Base-by-base conservation (phyloP, 2,888 invertebrate genomes). In the Flabesymbios commensalis region DNA sequence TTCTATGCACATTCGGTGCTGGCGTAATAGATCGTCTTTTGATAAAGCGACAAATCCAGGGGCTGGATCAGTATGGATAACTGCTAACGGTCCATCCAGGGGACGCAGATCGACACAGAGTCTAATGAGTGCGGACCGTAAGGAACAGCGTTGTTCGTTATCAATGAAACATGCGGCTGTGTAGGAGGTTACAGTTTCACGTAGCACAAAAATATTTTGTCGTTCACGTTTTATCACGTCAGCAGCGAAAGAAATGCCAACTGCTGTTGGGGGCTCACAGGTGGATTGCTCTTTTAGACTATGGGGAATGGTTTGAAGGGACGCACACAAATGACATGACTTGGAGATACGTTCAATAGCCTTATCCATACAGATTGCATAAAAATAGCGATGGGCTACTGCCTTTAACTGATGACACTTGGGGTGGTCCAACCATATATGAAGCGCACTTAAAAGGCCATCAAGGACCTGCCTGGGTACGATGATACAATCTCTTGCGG, bases 21-120 rank as follows among this genome's bases (percentile, higher is more conserved):
- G 36, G 10, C 47, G 10, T 2, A 71, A 59, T 3, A 49, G n/a
- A n/a, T 56, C 32, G 41, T 71, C 68, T 39, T 70, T 45, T n/a
- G 17, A 22, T 3, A 67, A 26, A 10, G 57, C 53, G 31, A 2
- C 1, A 26, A 66, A 67, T 1, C 63, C 65, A 10, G 70, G 65
- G 7, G 72, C 72, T 19, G 66, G 64, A 53, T 74, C 70, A 10
- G 63, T 64, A 17, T 69, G 64, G 2, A 72, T 45, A n/a, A 54
- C 32, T 26, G 45, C 45, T 17, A 42, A 19, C 19, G 62, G 62
- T 33, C 53, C 59, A 29, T 57, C 52, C n/a, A 57, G 52, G 22
- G 57, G 65, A 28, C 26, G 48, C n/a, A 63, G 7, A 43, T 61
- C 59, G 10, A 61, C n/a, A 49, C 61, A 61, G 28, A 64, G 51